Conservation (phyloP, 2,888 invertebrate species). For the Agrenia bidenticulata region DNA sequence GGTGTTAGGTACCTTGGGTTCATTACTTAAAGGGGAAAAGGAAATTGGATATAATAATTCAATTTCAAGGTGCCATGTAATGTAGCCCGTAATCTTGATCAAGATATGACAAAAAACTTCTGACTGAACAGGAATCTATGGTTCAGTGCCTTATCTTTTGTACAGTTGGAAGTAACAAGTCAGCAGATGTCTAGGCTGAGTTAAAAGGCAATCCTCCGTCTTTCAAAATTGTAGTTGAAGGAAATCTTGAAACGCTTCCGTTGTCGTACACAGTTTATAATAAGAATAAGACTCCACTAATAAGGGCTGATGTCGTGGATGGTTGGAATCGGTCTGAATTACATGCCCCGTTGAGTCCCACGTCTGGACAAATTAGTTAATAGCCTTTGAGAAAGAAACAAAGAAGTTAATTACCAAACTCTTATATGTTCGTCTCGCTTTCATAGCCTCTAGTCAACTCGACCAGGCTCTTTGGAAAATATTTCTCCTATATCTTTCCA, state of each 20-base stretch:
- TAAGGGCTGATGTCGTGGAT: not conserved
- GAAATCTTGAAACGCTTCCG: too few species aligned
- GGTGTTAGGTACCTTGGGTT: not conserved
- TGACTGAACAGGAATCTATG: slow-evolving; percentile 4
- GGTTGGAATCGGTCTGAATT: not conserved
- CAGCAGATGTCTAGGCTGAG: too few species aligned
- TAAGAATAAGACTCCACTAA: not conserved
- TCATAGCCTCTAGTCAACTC: not conserved
- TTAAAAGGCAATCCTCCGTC: too few species aligned
- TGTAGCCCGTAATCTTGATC: not conserved
- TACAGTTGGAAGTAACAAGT: too few species aligned
- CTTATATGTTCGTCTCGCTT: not conserved
- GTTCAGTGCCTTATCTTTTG: too few species aligned
- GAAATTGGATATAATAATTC: slow-evolving; percentile 35
- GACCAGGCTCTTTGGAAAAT: slow-evolving; percentile 3
- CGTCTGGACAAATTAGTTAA: slow-evolving; percentile 13
- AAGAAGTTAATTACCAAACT: slow-evolving; percentile 10
- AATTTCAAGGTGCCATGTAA: slow-evolving; percentile 18
- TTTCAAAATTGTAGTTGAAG: too few species aligned
- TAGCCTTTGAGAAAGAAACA: slow-evolving; percentile 1
- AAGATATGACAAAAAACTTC: not conserved
- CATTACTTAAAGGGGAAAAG: slow-evolving; percentile 9
- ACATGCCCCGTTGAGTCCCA: not conserved
- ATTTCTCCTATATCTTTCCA: not conserved
- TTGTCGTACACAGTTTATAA: not conserved